Evolutionary conservation across 23 tunicate genomes (phyloP), one percentile per base, ranked within the genome.

Genomic region (Trididemnum clinides): DNA sequence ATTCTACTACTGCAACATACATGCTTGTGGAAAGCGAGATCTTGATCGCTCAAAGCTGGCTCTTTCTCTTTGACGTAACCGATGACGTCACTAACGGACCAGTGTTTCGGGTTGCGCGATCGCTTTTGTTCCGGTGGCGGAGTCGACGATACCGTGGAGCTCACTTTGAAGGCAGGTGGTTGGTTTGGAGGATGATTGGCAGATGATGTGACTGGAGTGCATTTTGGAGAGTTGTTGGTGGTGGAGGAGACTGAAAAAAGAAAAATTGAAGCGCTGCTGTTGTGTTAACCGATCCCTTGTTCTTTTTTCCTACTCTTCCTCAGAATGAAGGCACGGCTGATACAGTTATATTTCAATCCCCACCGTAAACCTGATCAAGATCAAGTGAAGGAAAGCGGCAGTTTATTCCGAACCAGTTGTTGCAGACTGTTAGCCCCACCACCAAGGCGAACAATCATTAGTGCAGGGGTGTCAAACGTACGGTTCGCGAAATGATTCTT

Each of bases 31-130:
- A 92, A 88, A 27, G 88, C 31, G 33, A 49, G 80, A 3, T 80
- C 32, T 70, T 87, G 84, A 18, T 35, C 26, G 36, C 51, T 65
- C 15, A 92, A 81, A 18, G 97, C 97, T 58, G 97, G 87, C 33
- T 92, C 97, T 32, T 83, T 78, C 37, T 92, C 92, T 20, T 75
- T 64, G 39, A 92, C 92, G 57, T 84, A 92, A 72, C 28, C 65
- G 1, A 88, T 70, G 33, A 88, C 92, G 80, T 92, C 92, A 33
- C 31, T 30, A 21, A 92, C 79, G 27, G 87, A 44, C 97, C 97
- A 92, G 66, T 72, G 78, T 12, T 77, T 49, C 28, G 97, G 97
- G 85, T 92, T 92, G 18, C 97, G 88, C 6, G 97, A 92, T 1
- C 88, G 85, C 26, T 57, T 71, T n/a, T 78, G 64, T 21, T n/a